Conservation (phyloP, 2,888 invertebrate species). For the Folsomia manolachei region DNA sequence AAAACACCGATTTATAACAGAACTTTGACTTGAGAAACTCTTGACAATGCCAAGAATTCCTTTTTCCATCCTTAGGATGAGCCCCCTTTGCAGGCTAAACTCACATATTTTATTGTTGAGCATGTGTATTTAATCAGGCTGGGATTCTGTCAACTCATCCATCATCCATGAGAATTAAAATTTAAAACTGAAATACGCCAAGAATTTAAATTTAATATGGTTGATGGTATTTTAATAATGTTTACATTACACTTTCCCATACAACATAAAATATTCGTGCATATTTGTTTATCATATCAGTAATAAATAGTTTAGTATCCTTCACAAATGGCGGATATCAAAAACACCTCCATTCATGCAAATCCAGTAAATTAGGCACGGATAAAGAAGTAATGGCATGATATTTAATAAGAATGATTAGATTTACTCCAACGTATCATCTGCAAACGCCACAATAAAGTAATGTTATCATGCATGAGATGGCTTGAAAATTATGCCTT, state of each 20-base stretch:
- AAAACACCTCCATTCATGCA: not conserved
- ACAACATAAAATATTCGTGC: not conserved
- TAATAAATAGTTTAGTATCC: no score
- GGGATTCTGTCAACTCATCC: not conserved
- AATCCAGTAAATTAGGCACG: no score
- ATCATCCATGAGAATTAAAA: not conserved
- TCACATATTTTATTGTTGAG: not conserved
- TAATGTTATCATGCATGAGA: slow-evolving; percentile 5
- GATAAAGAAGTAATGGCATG: not conserved
- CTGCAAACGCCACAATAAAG: not conserved
- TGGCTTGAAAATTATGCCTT: not conserved
- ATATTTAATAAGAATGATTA: not conserved
- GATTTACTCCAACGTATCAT: not conserved
- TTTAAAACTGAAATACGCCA: not conserved
- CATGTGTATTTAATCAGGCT: not conserved
- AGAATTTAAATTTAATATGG: not conserved
- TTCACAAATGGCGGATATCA: no score
- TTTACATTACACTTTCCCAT: not conserved
- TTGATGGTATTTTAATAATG: not conserved
- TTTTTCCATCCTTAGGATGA: no score
- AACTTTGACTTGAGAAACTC: not conserved
- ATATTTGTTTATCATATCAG: not conserved
- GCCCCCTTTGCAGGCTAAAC: not conserved
- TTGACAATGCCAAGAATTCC: not conserved
- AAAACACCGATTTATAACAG: not conserved